A percentile compares a stretch with the other conserved stretches of the same genome.
These are phyloP conservation scores for Physocephala rufipes DNA, from an alignment of 2,888 invertebrate genomes.

Conservation along the genomic window DNA sequence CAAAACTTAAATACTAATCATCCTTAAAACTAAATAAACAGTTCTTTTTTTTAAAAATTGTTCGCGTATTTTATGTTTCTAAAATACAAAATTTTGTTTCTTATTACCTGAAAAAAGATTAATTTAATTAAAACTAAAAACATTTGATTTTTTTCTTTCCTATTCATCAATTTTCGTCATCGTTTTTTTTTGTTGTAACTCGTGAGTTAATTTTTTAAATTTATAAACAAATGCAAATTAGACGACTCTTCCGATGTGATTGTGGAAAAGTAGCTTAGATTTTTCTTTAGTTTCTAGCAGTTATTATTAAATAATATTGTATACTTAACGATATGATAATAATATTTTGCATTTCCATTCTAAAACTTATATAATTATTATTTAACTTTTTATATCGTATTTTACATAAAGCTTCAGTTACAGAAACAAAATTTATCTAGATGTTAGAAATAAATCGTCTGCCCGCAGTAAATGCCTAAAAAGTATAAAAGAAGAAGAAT, in stretches of 20 bases:
- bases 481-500: conserved; percentile 38
- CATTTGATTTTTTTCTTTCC: not conserved
- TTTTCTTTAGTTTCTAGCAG: no score
- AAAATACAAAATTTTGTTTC: conserved; percentile 29
- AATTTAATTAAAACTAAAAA: conserved; percentile 8
- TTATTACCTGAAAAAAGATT: conserved; percentile 21
- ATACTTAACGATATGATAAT: not conserved
- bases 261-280: no score
- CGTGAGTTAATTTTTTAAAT: no score
- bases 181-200: not conserved
- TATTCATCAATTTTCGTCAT: not conserved
- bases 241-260: no score
- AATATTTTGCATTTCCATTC: not conserved
- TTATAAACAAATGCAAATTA: no score
- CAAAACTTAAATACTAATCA: not conserved
- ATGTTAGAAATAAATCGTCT: conserved; percentile 39
- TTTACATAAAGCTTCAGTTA: conserved; percentile 26
- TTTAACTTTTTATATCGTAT: no score
- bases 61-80: conserved; percentile 19
- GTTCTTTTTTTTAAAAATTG: conserved; percentile 20
- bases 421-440: conserved; percentile 37
- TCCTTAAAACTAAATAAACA: conserved; percentile 33
- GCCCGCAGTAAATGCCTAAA: conserved; percentile 44
- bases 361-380: conserved; percentile 13
- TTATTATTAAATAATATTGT: not conserved